A percentile compares a stretch with the other conserved stretches of the same genome.
Evolutionary conservation across 2,113 vertebrate genomes (phyloP).

Genomic region (cat (Felis catus)): DNA sequence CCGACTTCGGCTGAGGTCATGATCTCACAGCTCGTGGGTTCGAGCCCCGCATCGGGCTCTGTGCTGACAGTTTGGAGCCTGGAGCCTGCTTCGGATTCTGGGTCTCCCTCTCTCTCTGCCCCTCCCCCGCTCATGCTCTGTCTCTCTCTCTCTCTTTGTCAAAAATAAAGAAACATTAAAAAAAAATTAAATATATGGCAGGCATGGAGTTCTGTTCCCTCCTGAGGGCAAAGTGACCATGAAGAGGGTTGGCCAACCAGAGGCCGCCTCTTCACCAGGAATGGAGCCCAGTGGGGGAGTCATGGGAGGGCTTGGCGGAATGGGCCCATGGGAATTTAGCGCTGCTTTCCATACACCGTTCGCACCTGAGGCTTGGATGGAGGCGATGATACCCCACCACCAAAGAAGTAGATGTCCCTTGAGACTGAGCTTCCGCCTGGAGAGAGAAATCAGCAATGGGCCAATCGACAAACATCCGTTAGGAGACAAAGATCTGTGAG

Average conservation of each 20-base stretch:
- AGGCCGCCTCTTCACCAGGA: background rate
- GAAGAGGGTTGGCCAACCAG: background rate
- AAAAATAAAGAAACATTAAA: too few species aligned
- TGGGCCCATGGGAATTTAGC: background rate
- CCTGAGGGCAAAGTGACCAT: background rate
- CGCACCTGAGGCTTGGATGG: background rate
- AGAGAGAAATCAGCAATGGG: background rate
- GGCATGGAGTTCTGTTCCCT: background rate
- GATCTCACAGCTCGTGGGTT: too few species aligned
- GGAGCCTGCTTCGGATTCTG: too few species aligned
- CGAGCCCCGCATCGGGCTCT: too few species aligned
- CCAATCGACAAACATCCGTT: background rate
- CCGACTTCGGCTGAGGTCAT: too few species aligned
- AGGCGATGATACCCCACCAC: background rate
- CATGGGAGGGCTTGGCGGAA: background rate
- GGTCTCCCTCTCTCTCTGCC: too few species aligned
- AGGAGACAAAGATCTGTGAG: background rate
- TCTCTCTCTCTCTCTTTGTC: too few species aligned
- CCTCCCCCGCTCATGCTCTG: too few species aligned
- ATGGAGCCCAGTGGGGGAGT: too few species aligned
- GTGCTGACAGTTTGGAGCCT: too few species aligned
- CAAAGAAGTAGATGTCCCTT: background rate
- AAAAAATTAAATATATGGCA: background rate
- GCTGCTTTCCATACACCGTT: background rate
- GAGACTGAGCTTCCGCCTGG: background rate